phyloP scores from a whole-genome alignment of 2,797 vertebrate species.

The Threskiornis aethiopicus region DNA sequence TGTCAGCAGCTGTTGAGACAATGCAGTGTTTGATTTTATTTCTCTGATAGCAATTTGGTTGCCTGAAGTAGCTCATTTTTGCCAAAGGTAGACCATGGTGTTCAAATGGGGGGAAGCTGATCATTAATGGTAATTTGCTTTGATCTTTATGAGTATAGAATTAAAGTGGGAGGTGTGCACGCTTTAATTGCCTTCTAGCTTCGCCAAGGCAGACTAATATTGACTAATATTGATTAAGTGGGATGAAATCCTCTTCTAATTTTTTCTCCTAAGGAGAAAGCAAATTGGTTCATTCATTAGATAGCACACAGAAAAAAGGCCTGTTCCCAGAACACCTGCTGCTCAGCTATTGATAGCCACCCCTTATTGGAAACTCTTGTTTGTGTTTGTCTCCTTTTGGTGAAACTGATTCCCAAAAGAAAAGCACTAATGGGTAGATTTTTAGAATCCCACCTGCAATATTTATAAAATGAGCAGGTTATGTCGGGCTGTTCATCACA shows the following conservation, averaged over 20 bases:
- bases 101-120: neutral
- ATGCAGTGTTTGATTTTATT: neutral
- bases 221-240: conserved; percentile 17
- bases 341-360: neutral
- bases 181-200: conserved; percentile 5
- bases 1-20: neutral
- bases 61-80: neutral
- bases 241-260: neutral
- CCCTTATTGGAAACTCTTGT: neutral
- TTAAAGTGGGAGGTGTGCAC: neutral
- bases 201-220: neutral
- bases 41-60: neutral
- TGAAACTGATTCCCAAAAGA: neutral
- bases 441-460: neutral
- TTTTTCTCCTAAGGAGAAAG: neutral
- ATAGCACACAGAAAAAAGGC: neutral
- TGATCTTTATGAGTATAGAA: neutral
- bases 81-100: neutral
- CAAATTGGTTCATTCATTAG: neutral
- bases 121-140: conserved; percentile 5
- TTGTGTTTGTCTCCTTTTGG: neutral
- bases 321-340: neutral
- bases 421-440: neutral
- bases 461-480: fast-evolving
- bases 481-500: neutral